Conservation (phyloP, 2,797 vertebrate species). For the Momotus momota region DNA sequence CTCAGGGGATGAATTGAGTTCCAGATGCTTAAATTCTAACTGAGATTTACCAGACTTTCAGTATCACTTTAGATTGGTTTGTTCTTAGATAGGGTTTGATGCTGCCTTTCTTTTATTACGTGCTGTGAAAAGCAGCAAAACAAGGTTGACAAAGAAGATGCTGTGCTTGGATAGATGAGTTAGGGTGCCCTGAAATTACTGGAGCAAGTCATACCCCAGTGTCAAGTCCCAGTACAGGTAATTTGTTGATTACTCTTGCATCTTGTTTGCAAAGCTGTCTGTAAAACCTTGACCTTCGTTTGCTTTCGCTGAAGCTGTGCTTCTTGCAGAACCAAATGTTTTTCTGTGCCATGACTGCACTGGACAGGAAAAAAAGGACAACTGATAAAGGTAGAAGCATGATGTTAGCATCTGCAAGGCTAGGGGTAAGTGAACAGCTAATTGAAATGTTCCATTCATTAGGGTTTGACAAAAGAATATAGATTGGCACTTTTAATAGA, state of each 20-base stretch:
- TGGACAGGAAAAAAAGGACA: not conserved
- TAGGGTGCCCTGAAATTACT: not conserved
- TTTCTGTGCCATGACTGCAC: not conserved
- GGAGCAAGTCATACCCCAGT: fast-evolving
- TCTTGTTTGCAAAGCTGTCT: not conserved
- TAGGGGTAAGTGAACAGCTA: not conserved
- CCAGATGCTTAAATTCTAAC: not conserved
- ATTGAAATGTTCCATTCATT: not conserved
- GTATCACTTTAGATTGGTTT: not conserved
- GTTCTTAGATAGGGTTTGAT: not conserved
- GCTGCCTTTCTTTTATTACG: not conserved
- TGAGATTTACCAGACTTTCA: not conserved
- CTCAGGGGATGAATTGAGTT: not conserved
- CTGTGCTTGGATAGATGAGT: not conserved
- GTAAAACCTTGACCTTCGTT: not conserved
- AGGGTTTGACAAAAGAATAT: not conserved
- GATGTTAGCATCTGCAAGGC: not conserved
- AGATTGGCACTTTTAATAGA: not conserved
- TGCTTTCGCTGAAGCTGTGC: not conserved
- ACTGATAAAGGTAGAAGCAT: fast-evolving
- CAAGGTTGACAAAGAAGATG: not conserved
- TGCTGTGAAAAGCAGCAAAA: not conserved
- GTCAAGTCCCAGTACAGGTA: not conserved
- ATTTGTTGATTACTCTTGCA: not conserved
- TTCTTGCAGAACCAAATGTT: not conserved